These are phyloP conservation scores for Hydractinia symbiolongicarpus DNA, from an alignment of 30 jellyfish, hydroid and myxozoan genomes.

Conservation along the genomic window DNA sequence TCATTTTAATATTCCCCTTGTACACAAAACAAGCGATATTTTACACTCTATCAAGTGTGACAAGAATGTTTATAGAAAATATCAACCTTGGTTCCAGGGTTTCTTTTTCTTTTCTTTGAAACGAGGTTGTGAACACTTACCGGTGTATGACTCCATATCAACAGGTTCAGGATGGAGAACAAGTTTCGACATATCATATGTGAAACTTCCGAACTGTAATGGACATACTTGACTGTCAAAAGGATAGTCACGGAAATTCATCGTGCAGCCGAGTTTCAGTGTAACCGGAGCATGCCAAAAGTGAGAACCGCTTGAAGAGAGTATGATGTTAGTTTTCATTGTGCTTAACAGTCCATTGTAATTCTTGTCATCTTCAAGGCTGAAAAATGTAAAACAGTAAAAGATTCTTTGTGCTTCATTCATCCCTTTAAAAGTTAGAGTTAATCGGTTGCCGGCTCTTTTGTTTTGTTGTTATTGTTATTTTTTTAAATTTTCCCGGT, in stretches of 20 bases:
- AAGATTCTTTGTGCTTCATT: too few relatives aligned
- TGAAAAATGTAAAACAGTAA: neutral
- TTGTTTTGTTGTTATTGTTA: too few relatives aligned
- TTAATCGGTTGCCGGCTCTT: too few relatives aligned
- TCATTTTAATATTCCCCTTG: too few relatives aligned
- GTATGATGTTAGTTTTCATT: slow-evolving; percentile 46
- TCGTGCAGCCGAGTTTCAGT: slow-evolving; percentile 68
- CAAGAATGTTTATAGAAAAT: neutral
- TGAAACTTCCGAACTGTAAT: slow-evolving; percentile 73
- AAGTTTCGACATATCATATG: slow-evolving; percentile 53
- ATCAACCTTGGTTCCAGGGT: neutral
- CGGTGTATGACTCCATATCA: slow-evolving; percentile 44
- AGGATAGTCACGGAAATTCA: slow-evolving; percentile 79
- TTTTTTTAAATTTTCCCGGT: too few relatives aligned
- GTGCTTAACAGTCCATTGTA: slow-evolving; percentile 88
- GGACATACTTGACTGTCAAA: slow-evolving; percentile 83
- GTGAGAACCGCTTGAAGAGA: slow-evolving; percentile 40
- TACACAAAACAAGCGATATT: too few relatives aligned
- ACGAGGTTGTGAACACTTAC: slow-evolving; percentile 32
- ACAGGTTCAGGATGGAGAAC: slow-evolving; percentile 46
- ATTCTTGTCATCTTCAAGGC: slow-evolving; percentile 79
- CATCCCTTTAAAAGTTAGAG: too few relatives aligned
- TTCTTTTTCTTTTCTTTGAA: neutral
- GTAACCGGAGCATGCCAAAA: slow-evolving; percentile 74
- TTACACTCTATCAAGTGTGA: too few relatives aligned